Conservation (phyloP, 2,888 invertebrate species). For the Crematogaster levior region DNA sequence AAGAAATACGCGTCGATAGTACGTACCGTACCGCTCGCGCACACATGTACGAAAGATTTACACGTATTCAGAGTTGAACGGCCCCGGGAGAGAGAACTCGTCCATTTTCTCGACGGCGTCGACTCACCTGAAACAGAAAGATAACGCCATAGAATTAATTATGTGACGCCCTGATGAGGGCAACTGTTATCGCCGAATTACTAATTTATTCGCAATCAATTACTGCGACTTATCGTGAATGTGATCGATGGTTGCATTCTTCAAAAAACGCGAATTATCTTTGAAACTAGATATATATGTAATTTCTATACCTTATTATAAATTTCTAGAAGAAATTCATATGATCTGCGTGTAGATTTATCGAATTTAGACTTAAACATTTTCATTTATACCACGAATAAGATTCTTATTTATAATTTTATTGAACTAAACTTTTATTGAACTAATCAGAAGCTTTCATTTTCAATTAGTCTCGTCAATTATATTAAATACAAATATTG, state of each 20-base stretch:
- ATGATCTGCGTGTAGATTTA: not conserved
- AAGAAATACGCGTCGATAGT: constrained; percentile 35
- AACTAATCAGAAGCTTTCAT: not conserved
- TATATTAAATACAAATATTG: not conserved
- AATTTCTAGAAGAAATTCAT: not conserved
- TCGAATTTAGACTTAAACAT: not conserved
- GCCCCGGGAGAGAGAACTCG: constrained; percentile 38
- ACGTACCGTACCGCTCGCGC: constrained; percentile 1
- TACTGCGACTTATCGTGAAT: constrained; percentile 62
- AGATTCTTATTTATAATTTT: constrained; percentile 5
- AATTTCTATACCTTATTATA: not conserved
- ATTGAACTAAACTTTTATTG: not conserved
- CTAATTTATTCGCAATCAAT: constrained; percentile 74
- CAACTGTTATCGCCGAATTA: constrained; percentile 70
- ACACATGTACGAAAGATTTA: constrained; percentile 33
- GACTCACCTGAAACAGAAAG: constrained; percentile 78
- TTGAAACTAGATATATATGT: not conserved
- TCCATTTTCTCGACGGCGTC: constrained; percentile 58
- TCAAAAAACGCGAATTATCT: not conserved
- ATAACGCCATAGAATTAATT: constrained; percentile 74
- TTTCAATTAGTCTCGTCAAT: not conserved
- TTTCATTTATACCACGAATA: not conserved
- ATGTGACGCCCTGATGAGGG: constrained; percentile 52
- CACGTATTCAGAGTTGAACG: constrained; percentile 49
- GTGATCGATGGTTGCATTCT: constrained; percentile 43